Evolutionary conservation across 2,797 vertebrate species (phyloP), one percentile per base, ranked within the genome.

Genomic region (Philypnodon macrostomus): DNA sequence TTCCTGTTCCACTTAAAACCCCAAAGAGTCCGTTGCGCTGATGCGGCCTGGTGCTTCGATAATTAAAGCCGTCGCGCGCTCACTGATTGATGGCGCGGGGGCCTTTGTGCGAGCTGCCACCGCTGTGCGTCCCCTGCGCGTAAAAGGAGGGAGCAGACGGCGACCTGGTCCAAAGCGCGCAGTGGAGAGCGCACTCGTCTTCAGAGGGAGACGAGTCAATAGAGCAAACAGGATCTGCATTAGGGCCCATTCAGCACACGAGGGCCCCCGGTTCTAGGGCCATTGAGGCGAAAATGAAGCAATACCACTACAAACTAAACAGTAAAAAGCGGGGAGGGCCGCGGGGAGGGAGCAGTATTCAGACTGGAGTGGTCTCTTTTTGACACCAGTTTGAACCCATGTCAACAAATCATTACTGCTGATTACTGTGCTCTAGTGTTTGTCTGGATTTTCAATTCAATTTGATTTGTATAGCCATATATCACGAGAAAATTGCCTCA

Each of bases 81-180:
- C n/a, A n/a, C n/a, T 77, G 81, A 84, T 77, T 86, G 82, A 86
- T 85, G 84, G 79, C 78, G 47, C 85, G 67, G 81, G 73, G 42
- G 62, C 72, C 63, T 75, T 88, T 87, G 83, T 87, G 79, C 52
- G 47, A 2, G 34, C 24, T 85, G 85, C 85, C 81, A 80, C 59
- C 79, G 82, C 83, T 81, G 77, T 67, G 77, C 72, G 80, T 70
- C 78, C 73, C 77, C 81, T 81, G 61, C 69, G 77, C 61, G 49
- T 60, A 83, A 80, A 77, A 82, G 69, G 70, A 70, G 67, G 66
- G 58, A 63, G 70, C 81, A 83, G 78, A 83, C 80, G 77, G 65
- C 12, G 53, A 54, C 74, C 67, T 57, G 67, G 69, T 77, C n/a
- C 66, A 73, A 77, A 76, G 12, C 50, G 58, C 71, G 61, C 67